A percentile compares a stretch with the other conserved stretches of the same genome.
Evolutionary conservation across 2,888 invertebrate species (phyloP).

Genomic region (Rugalucina vietnamica): DNA sequence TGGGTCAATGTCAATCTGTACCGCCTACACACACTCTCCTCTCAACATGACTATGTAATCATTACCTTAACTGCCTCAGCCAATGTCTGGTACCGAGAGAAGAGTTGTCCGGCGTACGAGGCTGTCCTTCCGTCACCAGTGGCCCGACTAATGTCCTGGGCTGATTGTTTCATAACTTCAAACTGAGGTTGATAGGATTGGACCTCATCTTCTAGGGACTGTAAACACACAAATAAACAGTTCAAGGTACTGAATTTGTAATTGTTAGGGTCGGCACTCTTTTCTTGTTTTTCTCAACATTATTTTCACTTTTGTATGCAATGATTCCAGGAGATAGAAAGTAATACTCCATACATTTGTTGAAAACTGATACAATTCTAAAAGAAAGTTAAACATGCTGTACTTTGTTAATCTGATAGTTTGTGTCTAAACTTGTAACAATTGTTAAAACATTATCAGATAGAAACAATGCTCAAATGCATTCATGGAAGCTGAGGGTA

Average conservation of each 20-base stretch:
- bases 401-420: too few species aligned
- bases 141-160: slow-evolving; percentile 89
- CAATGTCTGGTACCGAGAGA: slow-evolving; percentile 88
- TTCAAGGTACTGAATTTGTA: too few species aligned
- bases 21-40: background rate
- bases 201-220: slow-evolving; percentile 90
- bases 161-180: slow-evolving; percentile 88
- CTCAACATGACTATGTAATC: background rate
- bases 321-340: too few species aligned
- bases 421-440: too few species aligned
- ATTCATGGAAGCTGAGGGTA: background rate
- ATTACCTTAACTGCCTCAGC: slow-evolving; percentile 72
- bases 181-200: slow-evolving; percentile 93
- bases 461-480: too few species aligned
- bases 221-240: slow-evolving; percentile 32
- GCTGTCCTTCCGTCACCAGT: slow-evolving; percentile 93
- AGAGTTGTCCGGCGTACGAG: slow-evolving; percentile 92
- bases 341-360: too few species aligned
- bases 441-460: too few species aligned
- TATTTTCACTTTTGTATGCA: too few species aligned
- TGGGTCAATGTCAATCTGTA: background rate
- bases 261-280: too few species aligned
- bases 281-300: too few species aligned
- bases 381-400: too few species aligned
- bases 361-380: too few species aligned